Evolutionary conservation across 2,797 vertebrate species (phyloP).

Genomic region (Eremophila alpestris): DNA sequence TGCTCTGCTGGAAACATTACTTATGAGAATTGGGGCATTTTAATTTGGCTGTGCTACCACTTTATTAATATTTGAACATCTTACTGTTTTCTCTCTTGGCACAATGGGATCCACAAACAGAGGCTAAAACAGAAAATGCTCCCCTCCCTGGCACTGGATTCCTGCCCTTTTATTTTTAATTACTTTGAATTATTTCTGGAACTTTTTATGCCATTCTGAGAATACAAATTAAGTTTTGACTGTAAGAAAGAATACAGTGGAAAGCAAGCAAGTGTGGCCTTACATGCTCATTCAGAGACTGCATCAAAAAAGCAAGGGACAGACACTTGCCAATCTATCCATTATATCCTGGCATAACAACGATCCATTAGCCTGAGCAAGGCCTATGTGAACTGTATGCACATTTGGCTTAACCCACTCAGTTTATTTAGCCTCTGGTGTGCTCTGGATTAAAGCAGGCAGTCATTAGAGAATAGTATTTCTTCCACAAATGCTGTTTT

Average conservation of each 20-base stretch:
- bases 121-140: constrained; percentile 49
- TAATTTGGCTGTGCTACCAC: constrained; percentile 65
- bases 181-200: constrained; percentile 67
- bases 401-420: constrained; percentile 61
- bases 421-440: constrained; percentile 70
- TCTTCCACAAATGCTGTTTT: constrained; percentile 55
- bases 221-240: constrained; percentile 51
- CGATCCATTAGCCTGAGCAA: constrained; percentile 67
- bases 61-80: constrained; percentile 73
- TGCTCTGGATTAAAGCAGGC: constrained; percentile 57
- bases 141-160: constrained; percentile 18
- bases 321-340: constrained; percentile 65
- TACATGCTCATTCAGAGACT: constrained; percentile 35
- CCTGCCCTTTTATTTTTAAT: constrained; percentile 70
- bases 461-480: constrained; percentile 52
- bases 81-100: constrained; percentile 63
- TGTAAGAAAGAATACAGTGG: constrained; percentile 21
- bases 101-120: constrained; percentile 51
- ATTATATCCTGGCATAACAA: constrained; percentile 66
- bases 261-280: constrained; percentile 41
- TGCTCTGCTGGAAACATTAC: constrained; percentile 65
- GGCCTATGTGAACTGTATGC: constrained; percentile 61
- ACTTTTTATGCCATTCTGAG: constrained; percentile 55
- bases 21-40: constrained; percentile 72
- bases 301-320: constrained; percentile 50